phyloP scores from a whole-genome alignment of 2,888 invertebrate genomes.

The Macaria liturata region DNA sequence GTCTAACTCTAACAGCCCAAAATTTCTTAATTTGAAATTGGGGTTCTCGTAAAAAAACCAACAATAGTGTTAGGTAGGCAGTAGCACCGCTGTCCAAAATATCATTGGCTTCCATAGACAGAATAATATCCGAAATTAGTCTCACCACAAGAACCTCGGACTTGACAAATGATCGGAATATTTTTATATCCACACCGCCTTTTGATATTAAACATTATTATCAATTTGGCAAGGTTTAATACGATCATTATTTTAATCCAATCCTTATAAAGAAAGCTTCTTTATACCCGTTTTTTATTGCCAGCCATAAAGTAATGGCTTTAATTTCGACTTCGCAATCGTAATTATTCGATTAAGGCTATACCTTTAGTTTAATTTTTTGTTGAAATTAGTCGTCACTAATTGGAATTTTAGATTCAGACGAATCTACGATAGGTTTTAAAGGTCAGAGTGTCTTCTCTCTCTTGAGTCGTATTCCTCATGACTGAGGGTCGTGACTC shows the following conservation, averaged over 20 bases:
- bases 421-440: background rate
- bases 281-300: conserved; percentile 34
- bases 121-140: conserved; percentile 56
- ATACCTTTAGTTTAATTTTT: conserved; percentile 31
- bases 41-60: background rate
- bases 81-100: conserved; percentile 1
- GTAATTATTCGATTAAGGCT: conserved; percentile 32
- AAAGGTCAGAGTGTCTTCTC: too few relatives aligned
- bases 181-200: conserved; percentile 55
- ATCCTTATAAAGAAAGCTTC: conserved; percentile 37
- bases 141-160: conserved; percentile 57
- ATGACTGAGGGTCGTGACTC: too few relatives aligned
- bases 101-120: conserved; percentile 9
- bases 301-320: conserved; percentile 33
- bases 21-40: too few relatives aligned
- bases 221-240: conserved; percentile 79
- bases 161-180: conserved; percentile 75
- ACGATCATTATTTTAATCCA: conserved; percentile 51
- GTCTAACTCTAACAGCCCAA: background rate
- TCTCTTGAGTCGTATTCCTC: too few relatives aligned
- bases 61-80: background rate
- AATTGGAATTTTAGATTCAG: conserved; percentile 30
- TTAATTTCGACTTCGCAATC: conserved; percentile 32
- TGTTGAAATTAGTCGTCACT: conserved; percentile 26
- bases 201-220: conserved; percentile 67